Base-by-base conservation (phyloP, 2,888 invertebrate genomes). In the Pseudococcus jackbeardsleyi region DNA sequence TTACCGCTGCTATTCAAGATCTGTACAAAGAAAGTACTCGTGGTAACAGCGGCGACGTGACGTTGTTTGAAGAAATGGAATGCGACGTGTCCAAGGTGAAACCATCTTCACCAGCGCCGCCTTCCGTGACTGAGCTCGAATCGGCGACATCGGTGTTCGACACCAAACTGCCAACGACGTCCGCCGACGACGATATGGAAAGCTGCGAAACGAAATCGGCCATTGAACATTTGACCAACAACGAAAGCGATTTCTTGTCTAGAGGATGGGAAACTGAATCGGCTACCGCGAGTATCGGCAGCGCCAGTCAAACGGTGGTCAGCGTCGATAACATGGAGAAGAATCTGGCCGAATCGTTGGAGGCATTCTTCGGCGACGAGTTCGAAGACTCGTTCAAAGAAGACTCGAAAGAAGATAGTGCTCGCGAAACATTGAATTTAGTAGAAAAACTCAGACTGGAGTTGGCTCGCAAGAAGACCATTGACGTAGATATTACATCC, bases 401-500 rank as follows among this genome's bases (percentile, higher is more conserved):
- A 91, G 96, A 96, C 91, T 94, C 95, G 3, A 95, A 95, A 91
- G 97, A 97, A 91, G 95, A 96, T 90, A 95, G 95, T 90, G 95
- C 96, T 0, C 93, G 96, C 89, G 97, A 96, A 91, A 97, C 97
- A 0, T 92, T 96, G 89, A 95, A 96, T 92, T 93, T 97, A 46
- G 96, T 97, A 6, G 96, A 97, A 91, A 96, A 97, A 91, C 92
- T 97, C 22, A 93, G 97, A 85, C 94, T 95, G 93, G 94, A 95
- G 91, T 92, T 90, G 88, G 90, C 90, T 8, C 54, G 50, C 9
- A 88, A 85, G 22, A 68, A 88, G 33, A 48, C 85, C 19, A 50
- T 39, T 54, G 88, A 84, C 19, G 54, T 11, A 0, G 88, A 88
- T 4, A 50, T 88, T 1, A 50, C 77, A 1, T 50, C 72, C 1